A percentile compares a stretch with the other conserved stretches of the same genome.
These are phyloP conservation scores for Cheilosia soror DNA, from an alignment of 2,888 invertebrate genomes.

Conservation along the genomic window DNA sequence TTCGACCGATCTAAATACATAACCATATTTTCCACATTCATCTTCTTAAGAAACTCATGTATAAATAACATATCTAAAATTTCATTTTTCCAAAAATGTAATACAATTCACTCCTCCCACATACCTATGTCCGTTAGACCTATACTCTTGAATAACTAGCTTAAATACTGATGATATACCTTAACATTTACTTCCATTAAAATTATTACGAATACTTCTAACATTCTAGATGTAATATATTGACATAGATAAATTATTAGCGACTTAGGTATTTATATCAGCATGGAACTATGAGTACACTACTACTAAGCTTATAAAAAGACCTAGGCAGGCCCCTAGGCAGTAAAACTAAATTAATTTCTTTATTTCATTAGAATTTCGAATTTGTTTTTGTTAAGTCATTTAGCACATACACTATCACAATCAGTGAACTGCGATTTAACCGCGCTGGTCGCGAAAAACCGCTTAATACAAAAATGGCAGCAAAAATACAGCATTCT, in stretches of 20 bases:
- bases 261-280: conserved; percentile 56
- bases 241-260: conserved; percentile 36
- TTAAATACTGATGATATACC: not conserved
- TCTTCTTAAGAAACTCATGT: not conserved
- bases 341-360: conserved; percentile 13
- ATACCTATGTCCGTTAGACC: not conserved
- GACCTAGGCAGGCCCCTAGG: conserved; percentile 77
- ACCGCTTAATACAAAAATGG: conserved; percentile 6
- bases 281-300: conserved; percentile 50
- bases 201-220: not conserved
- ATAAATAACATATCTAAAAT: not conserved
- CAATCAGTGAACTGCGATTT: conserved; percentile 2
- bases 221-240: conserved; percentile 6
- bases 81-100: not conserved
- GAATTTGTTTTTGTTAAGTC: conserved; percentile 5
- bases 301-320: conserved; percentile 72
- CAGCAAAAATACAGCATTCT: conserved; percentile 25
- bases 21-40: not conserved
- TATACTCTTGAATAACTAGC: not conserved
- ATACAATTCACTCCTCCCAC: not conserved
- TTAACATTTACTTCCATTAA: not conserved
- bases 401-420: not conserved
- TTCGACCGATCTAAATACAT: not conserved
- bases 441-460: conserved; percentile 61
- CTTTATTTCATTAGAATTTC: not conserved